Conservation (phyloP, 1,140 invertebrate species). For the Eufriesea mexicana region DNA sequence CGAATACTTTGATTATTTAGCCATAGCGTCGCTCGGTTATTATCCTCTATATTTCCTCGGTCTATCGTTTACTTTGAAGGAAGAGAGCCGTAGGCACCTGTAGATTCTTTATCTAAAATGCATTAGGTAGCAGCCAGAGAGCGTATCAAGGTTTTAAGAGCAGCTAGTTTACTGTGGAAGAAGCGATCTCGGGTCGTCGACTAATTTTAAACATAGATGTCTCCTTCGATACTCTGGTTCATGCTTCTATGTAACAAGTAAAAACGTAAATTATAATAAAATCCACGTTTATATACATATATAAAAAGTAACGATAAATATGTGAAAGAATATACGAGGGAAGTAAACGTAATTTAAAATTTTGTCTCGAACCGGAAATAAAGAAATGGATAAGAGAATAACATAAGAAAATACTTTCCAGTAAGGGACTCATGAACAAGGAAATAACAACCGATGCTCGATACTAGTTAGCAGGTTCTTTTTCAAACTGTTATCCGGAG, state of each 20-base stretch:
- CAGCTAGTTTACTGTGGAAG: background rate
- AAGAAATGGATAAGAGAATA: background rate
- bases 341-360: too few species aligned
- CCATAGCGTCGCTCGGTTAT: too few species aligned
- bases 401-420: too few species aligned
- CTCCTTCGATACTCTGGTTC: too few species aligned
- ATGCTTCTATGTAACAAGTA: too few species aligned
- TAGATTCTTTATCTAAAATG: slow-evolving; percentile 21
- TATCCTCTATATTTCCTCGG: too few species aligned
- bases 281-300: too few species aligned
- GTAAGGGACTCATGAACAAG: background rate
- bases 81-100: background rate
- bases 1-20: too few species aligned
- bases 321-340: too few species aligned
- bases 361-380: background rate
- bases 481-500: background rate
- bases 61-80: too few species aligned
- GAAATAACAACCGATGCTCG: slow-evolving; percentile 23
- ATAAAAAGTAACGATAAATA: too few species aligned
- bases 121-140: background rate
- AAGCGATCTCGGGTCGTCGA: background rate
- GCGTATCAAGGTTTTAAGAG: background rate
- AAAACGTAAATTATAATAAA: too few species aligned
- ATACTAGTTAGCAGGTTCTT: slow-evolving; percentile 21
- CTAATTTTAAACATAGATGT: background rate